These are phyloP conservation scores for Rhagonycha lutea DNA, from an alignment of 2,888 invertebrate species.

Conservation along the genomic window DNA sequence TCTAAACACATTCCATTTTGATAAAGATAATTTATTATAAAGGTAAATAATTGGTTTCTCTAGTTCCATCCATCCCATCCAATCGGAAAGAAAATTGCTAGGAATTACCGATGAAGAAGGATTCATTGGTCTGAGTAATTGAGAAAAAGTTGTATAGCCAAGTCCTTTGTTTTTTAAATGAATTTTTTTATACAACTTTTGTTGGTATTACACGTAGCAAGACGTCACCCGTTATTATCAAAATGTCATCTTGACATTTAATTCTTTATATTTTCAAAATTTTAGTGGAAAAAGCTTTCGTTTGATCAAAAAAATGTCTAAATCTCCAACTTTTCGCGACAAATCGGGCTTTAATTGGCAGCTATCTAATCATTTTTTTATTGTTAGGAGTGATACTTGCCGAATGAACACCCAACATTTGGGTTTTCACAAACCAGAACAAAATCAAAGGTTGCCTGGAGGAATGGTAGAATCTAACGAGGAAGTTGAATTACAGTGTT, in stretches of 20 bases:
- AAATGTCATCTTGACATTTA: neutral
- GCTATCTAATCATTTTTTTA: neutral
- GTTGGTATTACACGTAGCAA: neutral
- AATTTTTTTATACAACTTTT: neutral
- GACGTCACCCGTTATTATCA: neutral
- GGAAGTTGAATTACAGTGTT: neutral
- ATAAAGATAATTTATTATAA: neutral
- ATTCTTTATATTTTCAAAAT: neutral
- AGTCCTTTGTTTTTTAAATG: neutral
- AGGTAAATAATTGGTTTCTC: neutral
- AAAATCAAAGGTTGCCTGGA: neutral
- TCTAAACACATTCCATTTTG: neutral
- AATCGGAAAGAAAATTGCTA: neutral
- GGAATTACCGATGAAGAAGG: neutral
- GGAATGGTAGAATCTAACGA: neutral
- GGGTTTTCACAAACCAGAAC: neutral
- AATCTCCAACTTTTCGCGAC: neutral
- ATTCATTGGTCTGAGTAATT: neutral
- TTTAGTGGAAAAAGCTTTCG: neutral
- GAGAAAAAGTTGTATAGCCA: neutral
- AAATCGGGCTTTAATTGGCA: neutral
- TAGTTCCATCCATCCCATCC: neutral
- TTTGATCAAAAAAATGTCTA: neutral
- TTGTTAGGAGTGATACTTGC: neutral
- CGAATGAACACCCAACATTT: neutral